These are phyloP conservation scores for Platycercus adscitus DNA, from an alignment of 2,113 vertebrate species.

Conservation along the genomic window DNA sequence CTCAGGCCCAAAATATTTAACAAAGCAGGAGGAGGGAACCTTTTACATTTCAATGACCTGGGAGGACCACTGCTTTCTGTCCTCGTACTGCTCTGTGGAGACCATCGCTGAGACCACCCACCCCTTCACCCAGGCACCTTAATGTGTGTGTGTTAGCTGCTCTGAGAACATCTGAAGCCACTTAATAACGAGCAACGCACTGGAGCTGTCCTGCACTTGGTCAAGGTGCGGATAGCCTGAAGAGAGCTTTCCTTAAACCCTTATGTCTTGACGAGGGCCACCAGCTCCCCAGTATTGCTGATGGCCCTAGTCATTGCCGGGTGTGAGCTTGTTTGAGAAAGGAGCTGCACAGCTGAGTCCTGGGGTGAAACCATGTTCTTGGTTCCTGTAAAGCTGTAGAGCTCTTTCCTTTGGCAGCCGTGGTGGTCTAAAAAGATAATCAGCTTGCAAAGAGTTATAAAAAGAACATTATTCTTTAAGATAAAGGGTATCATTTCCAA, in stretches of 20 bases:
- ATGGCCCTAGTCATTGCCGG: background rate
- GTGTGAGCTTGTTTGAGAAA: background rate
- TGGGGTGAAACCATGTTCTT: background rate
- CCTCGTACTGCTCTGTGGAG: background rate
- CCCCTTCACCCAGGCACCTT: background rate
- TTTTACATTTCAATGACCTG: background rate
- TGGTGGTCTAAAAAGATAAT: conserved; percentile 4
- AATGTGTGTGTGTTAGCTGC: background rate
- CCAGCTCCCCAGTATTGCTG: background rate
- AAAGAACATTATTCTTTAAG: conserved; percentile 5
- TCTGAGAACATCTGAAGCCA: background rate
- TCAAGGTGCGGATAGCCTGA: background rate
- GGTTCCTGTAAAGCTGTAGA: background rate
- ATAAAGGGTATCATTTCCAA: conserved; percentile 21
- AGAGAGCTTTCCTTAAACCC: background rate
- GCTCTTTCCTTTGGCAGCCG: background rate
- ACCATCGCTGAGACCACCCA: background rate
- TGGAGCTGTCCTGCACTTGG: background rate
- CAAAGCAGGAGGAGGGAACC: background rate
- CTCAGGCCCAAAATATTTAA: background rate
- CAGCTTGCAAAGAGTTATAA: background rate
- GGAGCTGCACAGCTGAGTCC: background rate
- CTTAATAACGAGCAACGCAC: background rate
- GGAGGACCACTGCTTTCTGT: background rate
- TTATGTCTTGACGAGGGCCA: background rate